Percentiles rank a stretch among this genome's conserved stretches.
phyloP scores from a whole-genome alignment of 2,797 vertebrate species.

The Chelonia mydas region DNA sequence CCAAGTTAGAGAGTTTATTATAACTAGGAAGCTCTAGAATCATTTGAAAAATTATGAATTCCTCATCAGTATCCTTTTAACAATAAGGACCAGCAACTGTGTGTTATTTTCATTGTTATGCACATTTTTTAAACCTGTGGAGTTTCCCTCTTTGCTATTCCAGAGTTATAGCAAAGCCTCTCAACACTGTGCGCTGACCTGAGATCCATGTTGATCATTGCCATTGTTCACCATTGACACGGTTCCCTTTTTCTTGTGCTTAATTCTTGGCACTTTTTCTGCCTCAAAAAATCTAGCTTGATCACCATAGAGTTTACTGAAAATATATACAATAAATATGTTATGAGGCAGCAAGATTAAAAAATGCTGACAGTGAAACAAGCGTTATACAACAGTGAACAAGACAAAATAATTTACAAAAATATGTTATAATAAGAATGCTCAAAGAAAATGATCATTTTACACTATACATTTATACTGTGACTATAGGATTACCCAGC shows the following conservation, averaged over 20 bases:
- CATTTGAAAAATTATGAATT: neutral
- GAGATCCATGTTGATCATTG: constrained; percentile 93
- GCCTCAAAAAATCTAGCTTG: constrained; percentile 95
- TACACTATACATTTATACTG: neutral
- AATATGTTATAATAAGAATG: neutral
- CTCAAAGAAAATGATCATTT: neutral
- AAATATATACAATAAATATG: constrained; percentile 13
- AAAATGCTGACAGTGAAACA: neutral
- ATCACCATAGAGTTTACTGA: constrained; percentile 94
- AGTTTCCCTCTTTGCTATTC: neutral
- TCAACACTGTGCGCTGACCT: constrained; percentile 82
- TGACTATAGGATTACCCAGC: rapidly evolving
- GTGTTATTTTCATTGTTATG: neutral
- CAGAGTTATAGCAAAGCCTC: neutral
- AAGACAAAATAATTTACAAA: rapidly evolving
- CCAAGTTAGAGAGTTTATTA: neutral
- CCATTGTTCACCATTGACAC: constrained; percentile 99
- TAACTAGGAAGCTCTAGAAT: neutral
- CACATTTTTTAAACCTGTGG: neutral
- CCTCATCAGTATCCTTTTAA: neutral
- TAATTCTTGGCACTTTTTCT: constrained; percentile 94
- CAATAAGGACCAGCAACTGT: neutral
- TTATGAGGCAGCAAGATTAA: neutral
- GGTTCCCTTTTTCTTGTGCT: constrained; percentile 94
- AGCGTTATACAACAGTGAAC: neutral